A percentile compares a stretch with the other conserved stretches of the same genome.
Evolutionary conservation across 2,797 vertebrate genomes (phyloP).

Genomic region (Cottoperca gobio): DNA sequence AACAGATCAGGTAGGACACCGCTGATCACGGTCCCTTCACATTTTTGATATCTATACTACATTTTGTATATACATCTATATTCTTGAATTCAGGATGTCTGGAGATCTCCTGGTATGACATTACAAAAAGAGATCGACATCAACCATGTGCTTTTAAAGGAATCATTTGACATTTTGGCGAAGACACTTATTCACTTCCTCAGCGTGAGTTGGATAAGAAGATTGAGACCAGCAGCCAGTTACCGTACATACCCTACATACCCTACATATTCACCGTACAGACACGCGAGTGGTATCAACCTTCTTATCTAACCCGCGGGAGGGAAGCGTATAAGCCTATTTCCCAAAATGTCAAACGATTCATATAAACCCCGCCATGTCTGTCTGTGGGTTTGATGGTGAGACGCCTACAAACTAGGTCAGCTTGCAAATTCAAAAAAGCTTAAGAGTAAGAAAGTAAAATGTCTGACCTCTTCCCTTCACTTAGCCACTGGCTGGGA

Average conservation of each 20-base stretch:
- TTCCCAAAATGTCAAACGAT: conserved; percentile 11
- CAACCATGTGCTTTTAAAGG: background rate
- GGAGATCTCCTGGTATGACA: background rate
- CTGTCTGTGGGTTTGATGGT: background rate
- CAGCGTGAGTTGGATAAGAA: background rate
- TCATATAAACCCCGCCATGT: background rate
- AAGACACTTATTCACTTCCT: background rate
- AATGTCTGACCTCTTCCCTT: background rate
- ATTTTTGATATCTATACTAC: background rate
- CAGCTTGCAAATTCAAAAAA: conserved; percentile 11
- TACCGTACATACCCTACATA: background rate
- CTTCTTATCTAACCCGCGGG: background rate
- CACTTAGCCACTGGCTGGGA: background rate
- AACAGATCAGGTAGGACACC: conserved; percentile 92
- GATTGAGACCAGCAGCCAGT: background rate
- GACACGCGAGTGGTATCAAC: background rate
- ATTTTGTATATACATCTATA: background rate
- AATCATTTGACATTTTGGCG: background rate
- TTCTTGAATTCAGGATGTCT: background rate
- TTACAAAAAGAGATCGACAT: background rate
- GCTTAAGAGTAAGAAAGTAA: background rate
- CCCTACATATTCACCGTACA: background rate
- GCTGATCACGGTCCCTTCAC: background rate
- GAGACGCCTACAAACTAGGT: conserved; percentile 4
- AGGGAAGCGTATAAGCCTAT: background rate